Evolutionary conservation across 1,140 invertebrate species (phyloP), one percentile per base, ranked within the genome.

Genomic region (Gonioctena quinquepunctata): DNA sequence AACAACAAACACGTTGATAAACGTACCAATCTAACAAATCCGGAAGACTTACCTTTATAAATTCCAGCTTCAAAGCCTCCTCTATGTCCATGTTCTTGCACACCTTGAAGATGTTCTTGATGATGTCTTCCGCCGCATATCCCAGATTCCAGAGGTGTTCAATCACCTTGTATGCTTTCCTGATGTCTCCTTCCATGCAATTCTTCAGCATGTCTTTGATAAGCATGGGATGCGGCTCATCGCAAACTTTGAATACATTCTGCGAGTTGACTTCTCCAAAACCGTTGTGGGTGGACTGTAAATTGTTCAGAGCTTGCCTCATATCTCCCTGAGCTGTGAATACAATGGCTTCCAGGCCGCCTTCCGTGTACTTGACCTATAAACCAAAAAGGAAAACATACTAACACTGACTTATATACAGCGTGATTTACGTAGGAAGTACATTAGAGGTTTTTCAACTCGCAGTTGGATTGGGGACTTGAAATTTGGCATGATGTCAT

Each of bases 211-310:
- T 99, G 73, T 93, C 90, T 83, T 94, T 93, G 7, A 99, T 91
- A 0, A 97, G 81, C 69, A 98, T 86, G 5, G 98, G 98, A 88
- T 99, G 97, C 0, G 98, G 98, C 83, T 99, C 97, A 85, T 99
- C 98, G 83, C 98, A 99, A 13, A 99, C 97, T 88, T 99, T 99
- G 80, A 99, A 99, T n/a, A 99, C 98, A 89, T 99, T 97, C 79
- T 96, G 92, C 69, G 91, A 91, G 73, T 92, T 97, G 1, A 99
- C 91, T 79, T 93, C 90, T 3, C 91, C 92, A 87, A 98, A 99
- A 22, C 97, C 97, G 84, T 98, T 96, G 50, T 90, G 90, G 0
- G 98, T 99, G 2, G 97, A 97, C 85, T 99, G 98, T 22, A 99
- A 84, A 88, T 99, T 99, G 84, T 99, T 99, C 13, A 99, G 85